phyloP scores from a whole-genome alignment of 2,113 vertebrate genomes.

The Nothocercus nigrocapillus region DNA sequence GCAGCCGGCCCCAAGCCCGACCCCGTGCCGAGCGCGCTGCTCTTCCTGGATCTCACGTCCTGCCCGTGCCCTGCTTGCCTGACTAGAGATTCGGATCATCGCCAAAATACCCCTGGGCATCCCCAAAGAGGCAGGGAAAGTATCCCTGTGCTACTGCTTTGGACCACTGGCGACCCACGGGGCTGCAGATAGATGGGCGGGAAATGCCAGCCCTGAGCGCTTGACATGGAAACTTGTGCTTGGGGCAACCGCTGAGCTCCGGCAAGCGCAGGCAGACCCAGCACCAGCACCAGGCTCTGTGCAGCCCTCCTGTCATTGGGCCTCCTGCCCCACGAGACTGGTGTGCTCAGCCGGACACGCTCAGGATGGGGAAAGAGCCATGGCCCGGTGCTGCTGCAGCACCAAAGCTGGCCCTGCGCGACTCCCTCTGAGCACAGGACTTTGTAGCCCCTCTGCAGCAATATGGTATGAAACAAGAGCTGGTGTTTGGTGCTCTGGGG shows the following conservation, averaged over 20 bases:
- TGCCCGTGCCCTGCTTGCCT: neutral
- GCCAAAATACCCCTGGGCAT: neutral
- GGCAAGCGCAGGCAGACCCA: neutral
- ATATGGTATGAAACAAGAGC: rapidly evolving
- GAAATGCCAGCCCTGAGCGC: rapidly evolving
- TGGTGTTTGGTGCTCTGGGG: too few relatives aligned
- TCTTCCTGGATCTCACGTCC: neutral
- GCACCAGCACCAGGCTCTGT: neutral
- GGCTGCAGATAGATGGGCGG: neutral
- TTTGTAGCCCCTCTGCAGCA: neutral
- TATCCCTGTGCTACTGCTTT: rapidly evolving
- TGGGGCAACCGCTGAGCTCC: neutral
- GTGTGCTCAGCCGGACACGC: neutral
- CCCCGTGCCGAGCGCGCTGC: neutral
- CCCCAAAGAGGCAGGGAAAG: neutral
- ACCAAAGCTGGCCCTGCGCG: neutral
- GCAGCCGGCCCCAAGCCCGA: neutral
- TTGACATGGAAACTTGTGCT: rapidly evolving
- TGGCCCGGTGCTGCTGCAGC: rapidly evolving
- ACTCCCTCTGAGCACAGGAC: neutral
- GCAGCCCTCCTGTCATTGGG: neutral
- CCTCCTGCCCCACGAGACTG: neutral
- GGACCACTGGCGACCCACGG: rapidly evolving
- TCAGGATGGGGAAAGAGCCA: rapidly evolving
- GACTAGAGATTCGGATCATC: rapidly evolving